Conservation (phyloP, 2,113 vertebrate species). For the Mastomys coucha region DNA sequence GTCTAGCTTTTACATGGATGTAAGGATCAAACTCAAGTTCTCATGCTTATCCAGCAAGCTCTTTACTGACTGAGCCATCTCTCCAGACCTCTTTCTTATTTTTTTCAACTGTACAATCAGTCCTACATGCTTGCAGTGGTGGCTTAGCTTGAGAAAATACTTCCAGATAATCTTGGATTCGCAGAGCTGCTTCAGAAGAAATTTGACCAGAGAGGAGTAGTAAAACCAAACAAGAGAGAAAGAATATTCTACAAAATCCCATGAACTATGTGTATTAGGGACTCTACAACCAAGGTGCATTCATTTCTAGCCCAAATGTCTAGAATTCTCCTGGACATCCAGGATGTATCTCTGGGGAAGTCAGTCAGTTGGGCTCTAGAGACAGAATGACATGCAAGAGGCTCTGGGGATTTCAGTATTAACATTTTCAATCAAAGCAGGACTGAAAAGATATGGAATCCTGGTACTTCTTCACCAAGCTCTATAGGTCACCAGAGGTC, state of each 20-base stretch:
- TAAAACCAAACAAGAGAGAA: neutral
- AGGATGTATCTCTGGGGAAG: neutral
- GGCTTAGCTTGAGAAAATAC: neutral
- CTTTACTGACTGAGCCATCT: neutral
- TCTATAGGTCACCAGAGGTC: neutral
- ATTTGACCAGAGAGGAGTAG: neutral
- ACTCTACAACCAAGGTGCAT: neutral
- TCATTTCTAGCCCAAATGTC: neutral
- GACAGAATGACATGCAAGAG: neutral
- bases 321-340: neutral
- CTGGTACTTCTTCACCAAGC: neutral
- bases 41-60: neutral
- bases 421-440: neutral
- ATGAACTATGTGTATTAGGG: accelerated
- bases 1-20: neutral
- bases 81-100: neutral
- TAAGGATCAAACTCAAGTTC: neutral
- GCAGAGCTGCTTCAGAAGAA: neutral
- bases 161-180: neutral
- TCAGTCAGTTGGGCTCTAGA: slow-evolving; percentile 34
- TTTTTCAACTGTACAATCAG: neutral
- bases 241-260: no score
- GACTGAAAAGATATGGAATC: neutral
- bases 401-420: neutral
- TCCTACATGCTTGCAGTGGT: neutral